Evolutionary conservation across 2,888 invertebrate species (phyloP).

Genomic region (Steinernema carpocapsae): DNA sequence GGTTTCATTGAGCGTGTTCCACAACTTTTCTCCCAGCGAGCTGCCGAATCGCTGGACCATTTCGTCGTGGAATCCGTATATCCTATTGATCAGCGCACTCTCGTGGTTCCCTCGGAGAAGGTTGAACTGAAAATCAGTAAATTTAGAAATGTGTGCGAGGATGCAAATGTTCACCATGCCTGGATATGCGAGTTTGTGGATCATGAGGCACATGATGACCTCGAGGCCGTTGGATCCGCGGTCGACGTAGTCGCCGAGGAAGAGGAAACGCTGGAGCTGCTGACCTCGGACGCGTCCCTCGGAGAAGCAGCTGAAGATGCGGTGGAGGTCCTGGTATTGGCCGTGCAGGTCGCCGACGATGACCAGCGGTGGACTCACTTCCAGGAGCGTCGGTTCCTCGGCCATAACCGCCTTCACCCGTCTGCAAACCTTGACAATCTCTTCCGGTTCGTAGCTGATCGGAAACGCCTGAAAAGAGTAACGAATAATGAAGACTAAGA

Average conservation of each 20-base stretch:
- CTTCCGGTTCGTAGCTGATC: neutral
- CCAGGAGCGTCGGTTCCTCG: slow-evolving; percentile 41
- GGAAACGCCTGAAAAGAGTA: neutral
- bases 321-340: slow-evolving; percentile 45
- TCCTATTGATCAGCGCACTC: slow-evolving; percentile 41
- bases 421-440: neutral
- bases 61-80: slow-evolving; percentile 44
- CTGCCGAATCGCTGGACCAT: slow-evolving; percentile 41
- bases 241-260: slow-evolving; percentile 46
- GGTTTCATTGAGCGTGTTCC: slow-evolving; percentile 44
- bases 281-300: neutral
- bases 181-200: neutral
- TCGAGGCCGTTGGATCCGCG: slow-evolving; percentile 41
- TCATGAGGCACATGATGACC: slow-evolving; percentile 27
- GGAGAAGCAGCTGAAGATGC: slow-evolving; percentile 40
- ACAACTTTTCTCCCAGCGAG: slow-evolving; percentile 36
- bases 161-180: neutral
- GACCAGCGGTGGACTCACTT: slow-evolving; percentile 40
- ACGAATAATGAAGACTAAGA: neutral
- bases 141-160: neutral
- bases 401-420: slow-evolving; percentile 26
- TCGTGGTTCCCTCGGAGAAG: slow-evolving; percentile 49
- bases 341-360: slow-evolving; percentile 48
- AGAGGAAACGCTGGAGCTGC: slow-evolving; percentile 36
- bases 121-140: slow-evolving; percentile 26